Evolutionary conservation across 2,113 vertebrate genomes (phyloP).

Genomic region (Hyaena hyaena): DNA sequence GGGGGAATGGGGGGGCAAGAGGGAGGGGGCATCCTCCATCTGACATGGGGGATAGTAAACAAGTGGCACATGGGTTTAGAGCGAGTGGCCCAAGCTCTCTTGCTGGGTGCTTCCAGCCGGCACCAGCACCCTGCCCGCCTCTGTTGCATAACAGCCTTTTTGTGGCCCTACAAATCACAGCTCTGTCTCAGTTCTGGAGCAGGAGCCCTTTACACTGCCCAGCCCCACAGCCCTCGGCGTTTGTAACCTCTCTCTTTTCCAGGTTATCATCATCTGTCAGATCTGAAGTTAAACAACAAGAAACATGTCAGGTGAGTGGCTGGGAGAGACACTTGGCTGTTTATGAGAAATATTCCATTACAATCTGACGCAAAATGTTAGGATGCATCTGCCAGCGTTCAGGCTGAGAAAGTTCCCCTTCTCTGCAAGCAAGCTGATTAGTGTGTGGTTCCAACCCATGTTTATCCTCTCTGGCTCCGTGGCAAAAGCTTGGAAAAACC

Average conservation of each 20-base stretch:
- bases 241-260: slow-evolving; percentile 67
- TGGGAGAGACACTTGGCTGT: slow-evolving; percentile 71
- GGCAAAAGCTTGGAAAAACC: slow-evolving; percentile 61
- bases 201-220: slow-evolving; percentile 49
- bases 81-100: not conserved
- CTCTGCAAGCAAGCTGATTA: slow-evolving; percentile 25
- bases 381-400: slow-evolving; percentile 47
- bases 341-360: slow-evolving; percentile 79
- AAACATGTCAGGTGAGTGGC: slow-evolving; percentile 79
- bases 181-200: slow-evolving; percentile 41
- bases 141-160: slow-evolving; percentile 48
- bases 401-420: slow-evolving; percentile 46
- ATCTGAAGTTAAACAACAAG: slow-evolving; percentile 80
- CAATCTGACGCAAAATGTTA: slow-evolving; percentile 55
- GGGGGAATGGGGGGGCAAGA: not conserved
- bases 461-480: slow-evolving; percentile 67
- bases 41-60: not conserved
- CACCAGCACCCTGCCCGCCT: not conserved
- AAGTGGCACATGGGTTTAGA: not conserved
- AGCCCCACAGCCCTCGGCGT: slow-evolving; percentile 40
- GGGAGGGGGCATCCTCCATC: not conserved
- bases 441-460: slow-evolving; percentile 45
- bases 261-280: slow-evolving; percentile 82
- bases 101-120: not conserved
- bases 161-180: slow-evolving; percentile 68